Evolutionary conservation across 2,888 invertebrate species (phyloP).

Genomic region (Eupeodes luniger): DNA sequence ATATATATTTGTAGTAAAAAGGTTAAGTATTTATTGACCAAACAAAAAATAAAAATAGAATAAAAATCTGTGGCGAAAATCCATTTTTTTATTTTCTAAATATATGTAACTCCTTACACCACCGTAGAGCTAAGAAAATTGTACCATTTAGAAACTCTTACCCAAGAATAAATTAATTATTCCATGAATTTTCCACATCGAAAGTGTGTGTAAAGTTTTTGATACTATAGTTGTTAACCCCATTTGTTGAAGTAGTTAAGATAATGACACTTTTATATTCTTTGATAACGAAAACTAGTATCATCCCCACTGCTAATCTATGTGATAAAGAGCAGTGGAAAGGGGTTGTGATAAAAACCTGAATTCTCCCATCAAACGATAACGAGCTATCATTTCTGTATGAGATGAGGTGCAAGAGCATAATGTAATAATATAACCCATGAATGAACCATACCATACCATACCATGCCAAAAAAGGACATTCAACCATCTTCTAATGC

Average conservation of each 20-base stretch:
- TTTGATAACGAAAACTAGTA: neutral
- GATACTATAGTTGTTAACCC: slow-evolving; percentile 58
- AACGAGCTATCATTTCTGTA: slow-evolving; percentile 62
- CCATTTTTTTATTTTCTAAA: no score
- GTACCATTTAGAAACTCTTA: neutral
- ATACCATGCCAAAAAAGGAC: slow-evolving; percentile 44
- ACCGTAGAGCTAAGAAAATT: neutral
- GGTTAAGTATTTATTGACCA: no score
- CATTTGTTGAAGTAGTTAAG: slow-evolving; percentile 38
- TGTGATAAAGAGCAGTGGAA: neutral
- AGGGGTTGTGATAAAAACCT: neutral
- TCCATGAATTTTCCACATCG: slow-evolving; percentile 45
- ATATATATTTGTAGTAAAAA: no score
- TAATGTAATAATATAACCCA: neutral
- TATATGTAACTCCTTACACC: no score
- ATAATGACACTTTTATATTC: slow-evolving; percentile 72
- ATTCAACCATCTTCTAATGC: slow-evolving; percentile 67
- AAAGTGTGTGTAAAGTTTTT: slow-evolving; percentile 45
- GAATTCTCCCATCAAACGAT: slow-evolving; percentile 46
- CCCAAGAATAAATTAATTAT: slow-evolving; percentile 58
- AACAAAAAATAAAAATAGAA: no score
- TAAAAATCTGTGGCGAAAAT: no score
- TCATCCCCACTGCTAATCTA: slow-evolving; percentile 53
- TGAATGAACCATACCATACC: neutral
- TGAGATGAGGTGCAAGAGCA: slow-evolving; percentile 55